phyloP scores from a whole-genome alignment of 2,888 invertebrate genomes.

The Campoplex nolae region DNA sequence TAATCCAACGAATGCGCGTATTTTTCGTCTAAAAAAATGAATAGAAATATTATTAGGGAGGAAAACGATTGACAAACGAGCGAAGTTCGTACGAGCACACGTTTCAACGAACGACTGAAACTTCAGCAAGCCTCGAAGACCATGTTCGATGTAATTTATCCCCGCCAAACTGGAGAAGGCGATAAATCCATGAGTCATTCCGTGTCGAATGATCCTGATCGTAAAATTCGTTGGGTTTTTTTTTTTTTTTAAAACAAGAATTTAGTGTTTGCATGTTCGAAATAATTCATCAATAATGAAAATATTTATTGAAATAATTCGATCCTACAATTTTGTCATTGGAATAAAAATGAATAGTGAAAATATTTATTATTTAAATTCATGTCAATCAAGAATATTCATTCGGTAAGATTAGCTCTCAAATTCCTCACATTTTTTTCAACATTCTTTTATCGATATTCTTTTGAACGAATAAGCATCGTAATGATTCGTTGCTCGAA shows the following conservation, averaged over 20 bases:
- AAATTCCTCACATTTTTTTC: background rate
- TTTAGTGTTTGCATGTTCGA: background rate
- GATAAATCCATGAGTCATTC: constrained; percentile 16
- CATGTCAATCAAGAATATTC: no score
- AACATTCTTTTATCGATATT: background rate
- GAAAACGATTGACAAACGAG: background rate
- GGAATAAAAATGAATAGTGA: background rate
- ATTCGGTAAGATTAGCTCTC: background rate
- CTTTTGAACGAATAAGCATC: background rate
- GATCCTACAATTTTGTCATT: background rate
- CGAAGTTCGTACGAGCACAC: constrained; percentile 13
- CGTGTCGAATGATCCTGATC: background rate
- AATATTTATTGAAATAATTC: background rate
- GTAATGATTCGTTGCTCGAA: background rate
- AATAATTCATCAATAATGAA: background rate
- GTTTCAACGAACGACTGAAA: constrained; percentile 48
- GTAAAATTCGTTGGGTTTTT: background rate
- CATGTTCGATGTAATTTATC: constrained; percentile 28
- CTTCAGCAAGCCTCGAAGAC: background rate
- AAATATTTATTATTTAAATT: background rate
- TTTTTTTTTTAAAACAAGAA: background rate
- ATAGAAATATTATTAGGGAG: background rate
- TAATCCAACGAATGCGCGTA: background rate
- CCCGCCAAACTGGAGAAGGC: constrained; percentile 8
- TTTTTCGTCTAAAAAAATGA: background rate